Evolutionary conservation across 2,113 vertebrate species (phyloP).

Genomic region (Podilymbus podiceps): DNA sequence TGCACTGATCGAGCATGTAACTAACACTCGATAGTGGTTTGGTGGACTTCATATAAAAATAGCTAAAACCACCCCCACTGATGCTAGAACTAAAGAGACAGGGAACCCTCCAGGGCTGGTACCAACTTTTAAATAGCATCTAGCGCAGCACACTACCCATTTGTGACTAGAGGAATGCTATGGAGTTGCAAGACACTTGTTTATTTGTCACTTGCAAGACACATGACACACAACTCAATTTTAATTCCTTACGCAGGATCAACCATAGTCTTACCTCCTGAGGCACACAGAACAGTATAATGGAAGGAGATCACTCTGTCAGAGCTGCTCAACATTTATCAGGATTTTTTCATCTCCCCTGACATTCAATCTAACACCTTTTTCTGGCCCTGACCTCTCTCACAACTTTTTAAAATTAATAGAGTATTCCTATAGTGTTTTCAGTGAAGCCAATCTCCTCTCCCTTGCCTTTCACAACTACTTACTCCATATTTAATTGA

Average conservation of each 20-base stretch:
- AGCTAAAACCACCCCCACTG: neutral
- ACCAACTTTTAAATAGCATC: neutral
- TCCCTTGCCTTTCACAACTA: neutral
- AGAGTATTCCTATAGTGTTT: neutral
- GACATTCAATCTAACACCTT: neutral
- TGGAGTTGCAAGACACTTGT: neutral
- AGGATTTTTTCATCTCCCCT: neutral
- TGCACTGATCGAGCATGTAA: neutral
- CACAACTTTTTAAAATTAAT: neutral
- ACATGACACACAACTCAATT: neutral
- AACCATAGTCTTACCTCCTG: neutral
- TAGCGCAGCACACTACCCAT: neutral
- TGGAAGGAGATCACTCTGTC: neutral
- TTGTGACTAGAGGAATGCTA: neutral
- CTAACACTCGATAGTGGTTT: rapidly evolving
- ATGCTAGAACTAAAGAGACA: neutral
- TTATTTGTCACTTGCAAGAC: neutral
- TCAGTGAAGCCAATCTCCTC: neutral
- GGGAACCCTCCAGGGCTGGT: neutral
- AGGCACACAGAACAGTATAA: neutral
- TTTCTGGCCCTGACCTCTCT: neutral
- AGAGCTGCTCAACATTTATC: neutral
- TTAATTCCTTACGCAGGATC: neutral
- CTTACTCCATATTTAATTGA: neutral
- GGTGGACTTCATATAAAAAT: neutral